phyloP scores from a whole-genome alignment of 2,797 vertebrate species.

The Leptatherina wallacei region DNA sequence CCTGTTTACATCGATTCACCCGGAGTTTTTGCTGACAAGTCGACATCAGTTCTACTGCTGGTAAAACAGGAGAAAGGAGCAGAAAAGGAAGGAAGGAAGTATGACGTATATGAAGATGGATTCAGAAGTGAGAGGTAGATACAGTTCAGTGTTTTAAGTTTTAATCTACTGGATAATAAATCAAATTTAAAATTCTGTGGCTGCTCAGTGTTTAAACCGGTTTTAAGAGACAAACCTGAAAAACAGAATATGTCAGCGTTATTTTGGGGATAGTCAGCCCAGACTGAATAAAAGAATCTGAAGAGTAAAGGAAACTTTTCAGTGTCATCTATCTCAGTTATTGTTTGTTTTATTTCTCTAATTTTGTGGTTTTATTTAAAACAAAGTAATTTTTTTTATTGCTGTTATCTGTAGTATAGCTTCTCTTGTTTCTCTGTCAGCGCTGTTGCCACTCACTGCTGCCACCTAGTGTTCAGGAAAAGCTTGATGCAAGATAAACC shows the following conservation, averaged over 20 bases:
- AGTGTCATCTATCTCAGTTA: not conserved
- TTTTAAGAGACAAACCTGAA: not conserved
- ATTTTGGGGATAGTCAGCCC: slow-evolving; percentile 12
- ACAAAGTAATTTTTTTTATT: slow-evolving; percentile 27
- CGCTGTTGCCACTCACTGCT: slow-evolving; percentile 56
- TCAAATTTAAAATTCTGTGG: not conserved
- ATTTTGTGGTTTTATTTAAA: slow-evolving; percentile 53
- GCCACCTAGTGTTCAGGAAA: slow-evolving; percentile 56
- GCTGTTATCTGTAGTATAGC: slow-evolving; percentile 6
- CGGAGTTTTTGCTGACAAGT: slow-evolving; percentile 21
- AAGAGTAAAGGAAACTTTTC: not conserved
- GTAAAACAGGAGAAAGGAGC: not conserved
- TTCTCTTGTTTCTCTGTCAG: slow-evolving; percentile 22
- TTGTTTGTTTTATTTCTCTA: slow-evolving; percentile 29
- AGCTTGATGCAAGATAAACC: slow-evolving; percentile 14
- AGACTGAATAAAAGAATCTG: slow-evolving; percentile 6
- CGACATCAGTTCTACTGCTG: slow-evolving; percentile 33
- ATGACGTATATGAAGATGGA: slow-evolving; percentile 13
- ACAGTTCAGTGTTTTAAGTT: slow-evolving; percentile 8
- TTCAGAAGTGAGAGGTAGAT: slow-evolving; percentile 1
- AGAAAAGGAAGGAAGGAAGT: slow-evolving; percentile 5
- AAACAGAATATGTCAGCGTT: slow-evolving; percentile 7
- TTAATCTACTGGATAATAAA: not conserved
- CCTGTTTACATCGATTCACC: not conserved
- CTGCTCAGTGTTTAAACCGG: not conserved